Evolutionary conservation across 92 coral and sea anemone species (phyloP).

Genomic region (Phenganax stokvisi): DNA sequence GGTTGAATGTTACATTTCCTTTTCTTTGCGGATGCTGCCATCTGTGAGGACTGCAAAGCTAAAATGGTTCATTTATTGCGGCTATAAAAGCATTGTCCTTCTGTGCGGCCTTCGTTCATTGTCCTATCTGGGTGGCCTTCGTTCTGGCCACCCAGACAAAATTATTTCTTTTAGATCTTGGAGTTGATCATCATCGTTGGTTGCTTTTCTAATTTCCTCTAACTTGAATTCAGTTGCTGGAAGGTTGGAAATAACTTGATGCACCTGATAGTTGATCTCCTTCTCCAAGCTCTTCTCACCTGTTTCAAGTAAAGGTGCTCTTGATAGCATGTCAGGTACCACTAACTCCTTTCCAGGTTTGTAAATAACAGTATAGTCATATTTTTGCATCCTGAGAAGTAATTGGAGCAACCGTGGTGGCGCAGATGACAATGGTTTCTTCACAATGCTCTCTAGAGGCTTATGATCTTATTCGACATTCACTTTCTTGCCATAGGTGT

Average conservation of each 20-base stretch:
- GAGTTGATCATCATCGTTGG: slow-evolving; percentile 44
- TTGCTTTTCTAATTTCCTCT: slow-evolving; percentile 51
- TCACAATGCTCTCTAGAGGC: slow-evolving; percentile 38
- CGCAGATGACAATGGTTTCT: slow-evolving; percentile 45
- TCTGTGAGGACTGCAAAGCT: too few relatives aligned
- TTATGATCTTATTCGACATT: slow-evolving; percentile 46
- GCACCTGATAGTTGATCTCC: slow-evolving; percentile 2
- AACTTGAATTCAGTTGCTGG: slow-evolving; percentile 51
- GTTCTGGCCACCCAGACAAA: slow-evolving; percentile 57
- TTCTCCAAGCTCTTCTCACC: neutral
- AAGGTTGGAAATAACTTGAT: slow-evolving; percentile 29
- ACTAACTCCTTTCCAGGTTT: slow-evolving; percentile 41
- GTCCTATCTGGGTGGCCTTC: neutral
- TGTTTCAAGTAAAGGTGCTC: slow-evolving; percentile 38
- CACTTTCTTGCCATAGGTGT: slow-evolving; percentile 51
- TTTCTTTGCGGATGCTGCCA: too few relatives aligned
- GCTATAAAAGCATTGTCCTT: too few relatives aligned
- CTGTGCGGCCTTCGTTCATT: too few relatives aligned
- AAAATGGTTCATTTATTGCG: too few relatives aligned
- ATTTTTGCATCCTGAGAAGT: slow-evolving; percentile 41
- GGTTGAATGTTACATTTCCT: too few relatives aligned
- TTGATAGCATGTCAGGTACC: slow-evolving; percentile 47
- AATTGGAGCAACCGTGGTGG: slow-evolving; percentile 42
- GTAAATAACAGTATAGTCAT: slow-evolving; percentile 36
- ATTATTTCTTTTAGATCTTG: slow-evolving; percentile 35